Base-by-base conservation (phyloP, 2,113 vertebrate species). In the Jaculus jaculus region DNA sequence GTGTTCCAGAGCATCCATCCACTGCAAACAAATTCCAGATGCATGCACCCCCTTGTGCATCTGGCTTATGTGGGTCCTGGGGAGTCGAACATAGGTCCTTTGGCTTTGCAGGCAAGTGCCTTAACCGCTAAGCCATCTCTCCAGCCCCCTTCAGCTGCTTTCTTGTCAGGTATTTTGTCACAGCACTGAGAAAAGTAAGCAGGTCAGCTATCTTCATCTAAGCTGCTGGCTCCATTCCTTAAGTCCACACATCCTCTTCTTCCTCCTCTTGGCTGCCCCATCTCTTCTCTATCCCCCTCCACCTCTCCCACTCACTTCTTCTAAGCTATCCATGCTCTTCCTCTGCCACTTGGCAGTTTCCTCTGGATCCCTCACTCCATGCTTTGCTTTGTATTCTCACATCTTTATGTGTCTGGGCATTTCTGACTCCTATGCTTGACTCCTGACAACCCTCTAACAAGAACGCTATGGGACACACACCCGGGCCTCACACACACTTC, bases 191-290 rank as follows among this genome's bases (percentile, higher is more conserved):
- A 34, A 17, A 1, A 23, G 30, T 68, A 51, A 51, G 0, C 13
- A 69, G 42, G n/a, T 5, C 26, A 32, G 24, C 65, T n/a, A 20
- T 51, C 81, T 51, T 32, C 28, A 32, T 5, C 47, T 9, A 5
- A 21, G 16, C 10, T 54, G 60, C 47, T 13, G 24, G 11, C 26
- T 51, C 32, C 7, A 4, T 3, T 66, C 16, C 42, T 26, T n/a
- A 37, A 18, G 10, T 13, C 65, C 1, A 23, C 17, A 34, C 16
- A 0, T 5, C 3, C 12, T 13, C 34, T 0, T 6, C 15, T 0
- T 0, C 2, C 71, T 73, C 65, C 4, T 4, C 37, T 13, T 42
- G 68, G 37, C n/a, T 39, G 4, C 9, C 17, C 54, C 11, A 9
- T 23, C 61, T 13, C 16, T 39, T 15, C 10, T 7, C 18, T 4